Percentiles rank a stretch among this genome's conserved stretches.
phyloP scores from a whole-genome alignment of 1,140 invertebrate genomes.

The Gonioctena quinquepunctata region DNA sequence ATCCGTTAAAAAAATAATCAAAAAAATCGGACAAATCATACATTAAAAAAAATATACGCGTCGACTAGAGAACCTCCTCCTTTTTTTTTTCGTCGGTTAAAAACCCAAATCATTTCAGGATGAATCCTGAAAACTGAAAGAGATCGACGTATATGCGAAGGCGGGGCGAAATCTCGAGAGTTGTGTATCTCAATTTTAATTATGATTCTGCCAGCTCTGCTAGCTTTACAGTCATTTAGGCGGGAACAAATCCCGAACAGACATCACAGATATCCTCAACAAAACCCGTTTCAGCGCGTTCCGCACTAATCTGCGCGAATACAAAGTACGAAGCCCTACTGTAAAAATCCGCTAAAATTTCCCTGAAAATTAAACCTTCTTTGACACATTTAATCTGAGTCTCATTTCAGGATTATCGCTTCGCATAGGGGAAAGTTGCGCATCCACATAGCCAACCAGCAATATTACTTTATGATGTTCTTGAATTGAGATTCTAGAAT shows the following conservation, averaged over 20 bases:
- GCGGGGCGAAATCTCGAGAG: constrained; percentile 20
- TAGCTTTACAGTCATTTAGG: constrained; percentile 46
- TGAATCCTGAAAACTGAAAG: too few species aligned
- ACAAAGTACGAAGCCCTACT: constrained; percentile 48
- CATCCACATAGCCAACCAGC: too few species aligned
- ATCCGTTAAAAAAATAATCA: too few species aligned
- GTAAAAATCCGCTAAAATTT: constrained; percentile 52
- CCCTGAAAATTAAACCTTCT: constrained; percentile 53
- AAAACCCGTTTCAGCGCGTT: constrained; percentile 43
- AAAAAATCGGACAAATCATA: too few species aligned
- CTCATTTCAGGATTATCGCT: constrained; percentile 16
- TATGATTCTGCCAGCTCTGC: constrained; percentile 38
- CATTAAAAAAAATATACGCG: too few species aligned
- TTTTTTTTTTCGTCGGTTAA: too few species aligned
- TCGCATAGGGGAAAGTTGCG: background rate
- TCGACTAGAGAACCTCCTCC: too few species aligned
- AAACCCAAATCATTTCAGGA: too few species aligned
- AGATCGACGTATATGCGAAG: background rate
- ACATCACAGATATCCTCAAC: constrained; percentile 45
- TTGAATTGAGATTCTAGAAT: too few species aligned
- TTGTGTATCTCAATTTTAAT: constrained; percentile 44
- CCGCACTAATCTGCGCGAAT: constrained; percentile 39
- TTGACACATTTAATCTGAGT: constrained; percentile 34
- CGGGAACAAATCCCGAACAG: constrained; percentile 43
- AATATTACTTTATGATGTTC: too few species aligned